A percentile compares a stretch with the other conserved stretches of the same genome.
phyloP scores from a whole-genome alignment of 2,888 invertebrate genomes.

The Glomeris marginata region DNA sequence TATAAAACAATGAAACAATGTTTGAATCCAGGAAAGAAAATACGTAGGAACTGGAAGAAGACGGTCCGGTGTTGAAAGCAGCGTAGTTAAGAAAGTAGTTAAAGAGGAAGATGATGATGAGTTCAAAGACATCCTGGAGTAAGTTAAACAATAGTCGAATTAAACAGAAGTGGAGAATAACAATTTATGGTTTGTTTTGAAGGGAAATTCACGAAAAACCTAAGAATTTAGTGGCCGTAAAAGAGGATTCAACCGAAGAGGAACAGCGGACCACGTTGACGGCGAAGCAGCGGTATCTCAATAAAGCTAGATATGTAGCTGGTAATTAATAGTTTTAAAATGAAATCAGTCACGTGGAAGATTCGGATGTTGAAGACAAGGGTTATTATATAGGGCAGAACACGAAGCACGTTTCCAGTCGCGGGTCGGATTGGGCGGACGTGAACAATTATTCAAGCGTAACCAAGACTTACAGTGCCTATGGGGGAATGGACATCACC shows the following conservation, averaged over 20 bases:
- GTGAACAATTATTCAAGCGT: too few species aligned
- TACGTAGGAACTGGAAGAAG: conserved; percentile 2
- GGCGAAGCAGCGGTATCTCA: conserved; percentile 63
- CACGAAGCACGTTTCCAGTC: conserved; percentile 23
- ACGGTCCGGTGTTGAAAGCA: conserved; percentile 3
- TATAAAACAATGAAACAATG: too few species aligned
- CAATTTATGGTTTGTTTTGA: neutral
- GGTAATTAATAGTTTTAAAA: conserved; percentile 38
- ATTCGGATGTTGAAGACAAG: too few species aligned
- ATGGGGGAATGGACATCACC: too few species aligned
- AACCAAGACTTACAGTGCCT: too few species aligned
- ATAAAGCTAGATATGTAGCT: conserved; percentile 62
- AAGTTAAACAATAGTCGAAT: too few species aligned
- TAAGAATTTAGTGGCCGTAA: conserved; percentile 7
- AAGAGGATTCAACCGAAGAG: conserved; percentile 20
- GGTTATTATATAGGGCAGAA: conserved; percentile 24
- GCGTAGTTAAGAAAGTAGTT: neutral
- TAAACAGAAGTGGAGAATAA: neutral
- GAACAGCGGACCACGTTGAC: conserved; percentile 21
- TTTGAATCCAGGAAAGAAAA: neutral
- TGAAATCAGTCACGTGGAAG: too few species aligned
- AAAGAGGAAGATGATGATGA: conserved; percentile 8
- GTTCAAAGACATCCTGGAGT: conserved; percentile 59
- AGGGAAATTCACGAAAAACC: neutral
- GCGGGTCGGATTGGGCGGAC: neutral